phyloP scores from a whole-genome alignment of 2,888 invertebrate species.

The Drosophila yooni region DNA sequence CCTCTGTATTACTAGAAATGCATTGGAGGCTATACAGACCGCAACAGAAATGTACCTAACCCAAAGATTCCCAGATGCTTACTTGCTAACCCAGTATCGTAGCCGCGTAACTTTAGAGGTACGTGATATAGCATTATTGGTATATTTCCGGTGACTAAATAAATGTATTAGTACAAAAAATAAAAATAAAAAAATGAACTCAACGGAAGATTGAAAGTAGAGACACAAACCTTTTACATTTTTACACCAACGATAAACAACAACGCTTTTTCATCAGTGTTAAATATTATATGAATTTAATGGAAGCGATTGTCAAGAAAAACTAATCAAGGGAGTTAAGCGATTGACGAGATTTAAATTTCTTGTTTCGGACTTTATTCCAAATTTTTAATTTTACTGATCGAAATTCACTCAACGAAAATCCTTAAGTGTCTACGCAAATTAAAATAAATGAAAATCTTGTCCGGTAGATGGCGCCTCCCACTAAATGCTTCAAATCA shows the following conservation, averaged over 20 bases:
- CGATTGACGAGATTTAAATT: not conserved
- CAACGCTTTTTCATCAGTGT: not conserved
- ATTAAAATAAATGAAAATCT: not conserved
- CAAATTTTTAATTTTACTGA: not conserved
- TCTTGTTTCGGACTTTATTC: not conserved
- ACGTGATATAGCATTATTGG: constrained; percentile 85
- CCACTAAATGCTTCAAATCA: not conserved
- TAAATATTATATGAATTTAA: not conserved
- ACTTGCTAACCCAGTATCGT: constrained; percentile 85
- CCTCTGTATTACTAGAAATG: constrained; percentile 80
- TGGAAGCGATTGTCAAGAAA: not conserved
- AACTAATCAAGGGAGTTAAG: not conserved
- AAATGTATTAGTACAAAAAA: too few relatives aligned
- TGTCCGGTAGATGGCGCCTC: not conserved
- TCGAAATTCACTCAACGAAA: not conserved
- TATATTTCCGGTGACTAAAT: constrained; percentile 27
- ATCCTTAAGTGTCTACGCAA: not conserved
- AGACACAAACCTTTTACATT: not conserved
- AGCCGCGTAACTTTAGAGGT: constrained; percentile 85
- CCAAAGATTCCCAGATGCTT: constrained; percentile 85
- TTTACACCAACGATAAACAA: not conserved
- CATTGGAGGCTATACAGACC: constrained; percentile 86
- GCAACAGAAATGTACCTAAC: constrained; percentile 86
- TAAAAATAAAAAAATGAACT: not conserved
- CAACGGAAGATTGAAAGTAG: not conserved